Evolutionary conservation across 2,113 vertebrate species (phyloP).

Genomic region (Pseudolaguvia tuberculata): DNA sequence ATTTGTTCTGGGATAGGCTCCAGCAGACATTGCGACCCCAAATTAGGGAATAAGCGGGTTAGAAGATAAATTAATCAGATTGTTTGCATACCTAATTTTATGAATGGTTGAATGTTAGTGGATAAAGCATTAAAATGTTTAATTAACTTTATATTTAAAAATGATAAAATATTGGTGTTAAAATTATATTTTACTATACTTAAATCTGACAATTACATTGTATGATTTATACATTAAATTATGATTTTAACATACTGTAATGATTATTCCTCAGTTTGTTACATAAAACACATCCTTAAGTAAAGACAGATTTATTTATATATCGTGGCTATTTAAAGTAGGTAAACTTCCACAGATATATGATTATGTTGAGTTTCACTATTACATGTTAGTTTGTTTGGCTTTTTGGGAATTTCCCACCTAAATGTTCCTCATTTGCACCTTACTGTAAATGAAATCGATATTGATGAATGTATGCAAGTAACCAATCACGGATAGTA

Average conservation of each 20-base stretch:
- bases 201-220: not conserved
- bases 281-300: not conserved
- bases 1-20: too few relatives aligned
- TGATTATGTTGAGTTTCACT: slow-evolving; percentile 22
- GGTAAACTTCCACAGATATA: slow-evolving; percentile 6
- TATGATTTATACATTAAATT: not conserved
- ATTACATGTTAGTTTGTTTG: slow-evolving; percentile 16
- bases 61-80: too few relatives aligned
- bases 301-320: not conserved
- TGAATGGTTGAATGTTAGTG: too few relatives aligned
- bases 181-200: too few relatives aligned
- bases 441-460: slow-evolving; percentile 52
- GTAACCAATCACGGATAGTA: not conserved
- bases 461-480: slow-evolving; percentile 9
- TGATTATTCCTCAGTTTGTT: not conserved
- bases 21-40: too few relatives aligned
- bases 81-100: too few relatives aligned
- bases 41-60: too few relatives aligned
- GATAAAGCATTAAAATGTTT: too few relatives aligned
- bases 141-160: too few relatives aligned
- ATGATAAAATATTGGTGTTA: too few relatives aligned
- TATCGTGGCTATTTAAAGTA: not conserved
- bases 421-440: slow-evolving; percentile 39
- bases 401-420: slow-evolving; percentile 47
- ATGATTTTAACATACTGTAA: not conserved